phyloP scores from a whole-genome alignment of 30 jellyfish, hydroid and myxozoan genomes.

The Chrysaora quinquecirrha region DNA sequence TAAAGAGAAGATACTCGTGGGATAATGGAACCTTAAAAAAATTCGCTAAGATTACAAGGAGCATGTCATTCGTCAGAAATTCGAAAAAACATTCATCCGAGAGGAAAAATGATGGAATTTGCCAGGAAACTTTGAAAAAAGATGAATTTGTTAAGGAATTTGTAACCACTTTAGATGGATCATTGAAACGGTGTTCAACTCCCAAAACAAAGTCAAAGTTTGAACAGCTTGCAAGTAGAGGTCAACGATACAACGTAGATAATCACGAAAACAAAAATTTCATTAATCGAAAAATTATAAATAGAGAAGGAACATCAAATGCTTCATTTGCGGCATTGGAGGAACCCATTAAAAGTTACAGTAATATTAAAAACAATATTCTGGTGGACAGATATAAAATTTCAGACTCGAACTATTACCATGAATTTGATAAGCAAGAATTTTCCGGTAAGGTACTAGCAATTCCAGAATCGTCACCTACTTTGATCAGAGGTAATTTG shows the following conservation, averaged over 20 bases:
- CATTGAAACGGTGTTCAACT: slow-evolving; percentile 40
- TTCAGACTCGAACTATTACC: too few species aligned
- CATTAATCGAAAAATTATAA: too few species aligned
- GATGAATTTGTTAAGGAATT: not conserved
- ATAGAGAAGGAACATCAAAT: not conserved
- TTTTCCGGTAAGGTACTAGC: too few species aligned
- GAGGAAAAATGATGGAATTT: not conserved
- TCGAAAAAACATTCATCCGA: slow-evolving; percentile 14
- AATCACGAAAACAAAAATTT: too few species aligned
- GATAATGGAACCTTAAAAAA: slow-evolving; percentile 55
- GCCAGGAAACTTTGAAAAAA: not conserved
- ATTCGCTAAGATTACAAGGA: slow-evolving; percentile 26
- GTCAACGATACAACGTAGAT: too few species aligned
- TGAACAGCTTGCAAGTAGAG: too few species aligned
- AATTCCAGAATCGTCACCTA: slow-evolving; percentile 33
- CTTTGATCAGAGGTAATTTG: not conserved
- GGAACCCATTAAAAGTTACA: slow-evolving; percentile 7
- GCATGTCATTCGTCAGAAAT: slow-evolving; percentile 36
- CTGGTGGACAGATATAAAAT: too few species aligned
- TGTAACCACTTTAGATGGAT: not conserved
- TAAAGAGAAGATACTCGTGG: slow-evolving; percentile 63
- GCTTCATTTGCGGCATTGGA: not conserved
- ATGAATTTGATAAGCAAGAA: too few species aligned
- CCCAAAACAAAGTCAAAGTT: too few species aligned
- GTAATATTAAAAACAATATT: not conserved